Evolutionary conservation across 2,797 vertebrate genomes (phyloP), one percentile per base, ranked within the genome.

Genomic region (Melanotaenia boesemani): DNA sequence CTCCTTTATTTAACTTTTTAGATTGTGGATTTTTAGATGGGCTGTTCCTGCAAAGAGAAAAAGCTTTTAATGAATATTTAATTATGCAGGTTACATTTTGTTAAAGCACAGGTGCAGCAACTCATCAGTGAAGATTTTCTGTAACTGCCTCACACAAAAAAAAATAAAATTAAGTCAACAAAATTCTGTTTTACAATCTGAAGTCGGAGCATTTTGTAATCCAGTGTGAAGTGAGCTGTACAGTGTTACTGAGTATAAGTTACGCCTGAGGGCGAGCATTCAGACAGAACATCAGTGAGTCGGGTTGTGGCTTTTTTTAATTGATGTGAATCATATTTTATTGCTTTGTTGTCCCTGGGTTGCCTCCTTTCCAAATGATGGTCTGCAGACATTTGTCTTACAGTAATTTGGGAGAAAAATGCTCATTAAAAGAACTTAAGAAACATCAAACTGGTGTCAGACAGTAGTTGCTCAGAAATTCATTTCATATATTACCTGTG

Each of bases 211-310:
- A 30, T 66, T 30, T 70, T 67, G n/a, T 68, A 41, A 67, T 18
- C 46, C 6, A 32, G 24, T 55, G 46, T 4, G 8, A 32, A 32
- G 22, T 44, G 52, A 70, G 46, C 70, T 56, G 0, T 37, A 30
- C 1, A 20, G 13, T 30, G 24, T 60, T 24, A 18, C 28, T 28
- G 11, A 52, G 6, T 70, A 36, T 24, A 28, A 39, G 26, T 58
- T 28, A 2, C 22, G 18, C 44, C 37, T 2, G 5, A 22, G 52
- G 56, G 18, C 39, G 50, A 1, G 2, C 62, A 60, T 59, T 61
- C 77, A 1, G 39, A 76, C 52, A 10, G 16, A 48, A 63, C 30
- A 10, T 32, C 39, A 59, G 37, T 66, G 73, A 81, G 24, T 73
- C 65, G 5, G 26, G 6, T 55, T 76, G 54, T 22, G 18, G 57